Evolutionary conservation across 2,113 vertebrate species (phyloP).

Genomic region (Ceratotherium simum): DNA sequence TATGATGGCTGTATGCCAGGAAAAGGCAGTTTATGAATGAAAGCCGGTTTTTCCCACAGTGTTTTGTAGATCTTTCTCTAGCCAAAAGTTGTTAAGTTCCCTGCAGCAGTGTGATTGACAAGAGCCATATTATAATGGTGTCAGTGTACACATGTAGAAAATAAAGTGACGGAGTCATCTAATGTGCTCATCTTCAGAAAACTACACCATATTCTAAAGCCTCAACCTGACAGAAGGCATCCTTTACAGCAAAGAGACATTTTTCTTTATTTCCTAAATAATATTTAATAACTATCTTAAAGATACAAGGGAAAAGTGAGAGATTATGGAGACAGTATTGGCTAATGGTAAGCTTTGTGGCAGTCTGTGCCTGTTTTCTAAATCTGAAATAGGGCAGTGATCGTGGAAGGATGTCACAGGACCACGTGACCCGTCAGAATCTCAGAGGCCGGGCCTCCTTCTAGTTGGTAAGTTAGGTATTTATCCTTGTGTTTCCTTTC

Average conservation of each 20-base stretch:
- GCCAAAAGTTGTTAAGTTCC: neutral
- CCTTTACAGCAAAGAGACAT: neutral
- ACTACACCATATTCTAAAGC: neutral
- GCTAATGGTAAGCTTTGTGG: neutral
- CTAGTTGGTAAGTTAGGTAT: neutral
- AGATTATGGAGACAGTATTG: neutral
- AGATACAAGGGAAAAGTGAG: neutral
- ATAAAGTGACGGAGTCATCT: neutral
- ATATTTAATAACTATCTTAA: neutral
- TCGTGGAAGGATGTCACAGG: neutral
- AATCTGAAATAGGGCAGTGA: neutral
- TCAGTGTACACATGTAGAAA: neutral
- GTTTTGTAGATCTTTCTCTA: neutral
- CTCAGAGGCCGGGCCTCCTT: neutral
- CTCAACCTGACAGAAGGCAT: neutral
- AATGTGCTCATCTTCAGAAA: conserved; percentile 38
- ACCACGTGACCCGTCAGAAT: neutral
- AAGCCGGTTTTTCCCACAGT: neutral
- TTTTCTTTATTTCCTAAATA: neutral
- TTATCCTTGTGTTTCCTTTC: conserved; percentile 20
- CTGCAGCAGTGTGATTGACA: neutral
- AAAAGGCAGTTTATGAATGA: conserved; percentile 29
- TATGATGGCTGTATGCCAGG: neutral
- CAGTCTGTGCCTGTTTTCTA: neutral
- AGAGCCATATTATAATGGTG: neutral